phyloP scores from a whole-genome alignment of 2,888 invertebrate genomes.

The Cephus nigrinus region DNA sequence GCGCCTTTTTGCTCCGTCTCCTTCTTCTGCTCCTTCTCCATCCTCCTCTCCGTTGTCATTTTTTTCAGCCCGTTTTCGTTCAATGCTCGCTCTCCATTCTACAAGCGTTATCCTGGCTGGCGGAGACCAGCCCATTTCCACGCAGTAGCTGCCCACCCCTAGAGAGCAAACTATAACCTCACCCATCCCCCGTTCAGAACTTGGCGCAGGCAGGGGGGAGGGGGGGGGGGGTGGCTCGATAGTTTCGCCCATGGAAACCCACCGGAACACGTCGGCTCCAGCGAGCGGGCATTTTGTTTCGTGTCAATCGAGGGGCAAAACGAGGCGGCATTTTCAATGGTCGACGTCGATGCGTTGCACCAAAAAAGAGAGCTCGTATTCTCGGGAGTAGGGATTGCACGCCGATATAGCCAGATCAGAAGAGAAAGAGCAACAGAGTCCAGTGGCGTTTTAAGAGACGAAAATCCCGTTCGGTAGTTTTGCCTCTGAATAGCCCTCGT shows the following conservation, averaged over 20 bases:
- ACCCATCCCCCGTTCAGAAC: background rate
- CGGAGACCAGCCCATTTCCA: background rate
- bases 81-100: background rate
- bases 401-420: background rate
- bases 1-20: slow-evolving; percentile 15
- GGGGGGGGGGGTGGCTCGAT: background rate
- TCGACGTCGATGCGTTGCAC: background rate
- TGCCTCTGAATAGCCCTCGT: background rate
- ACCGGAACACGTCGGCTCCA: background rate
- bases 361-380: background rate
- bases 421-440: slow-evolving; percentile 30
- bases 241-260: background rate
- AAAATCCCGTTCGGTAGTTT: slow-evolving; percentile 12
- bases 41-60: background rate
- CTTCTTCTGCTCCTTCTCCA: background rate
- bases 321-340: slow-evolving; percentile 15
- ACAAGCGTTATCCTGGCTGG: background rate
- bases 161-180: background rate
- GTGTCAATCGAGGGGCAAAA: slow-evolving; percentile 33
- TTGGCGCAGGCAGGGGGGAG: background rate
- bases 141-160: background rate
- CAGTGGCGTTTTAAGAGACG: slow-evolving; percentile 35
- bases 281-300: slow-evolving; percentile 8
- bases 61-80: background rate
- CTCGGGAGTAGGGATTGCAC: background rate